Base-by-base conservation (phyloP, 1,140 invertebrate species). In the Drosophila miranda region DNA sequence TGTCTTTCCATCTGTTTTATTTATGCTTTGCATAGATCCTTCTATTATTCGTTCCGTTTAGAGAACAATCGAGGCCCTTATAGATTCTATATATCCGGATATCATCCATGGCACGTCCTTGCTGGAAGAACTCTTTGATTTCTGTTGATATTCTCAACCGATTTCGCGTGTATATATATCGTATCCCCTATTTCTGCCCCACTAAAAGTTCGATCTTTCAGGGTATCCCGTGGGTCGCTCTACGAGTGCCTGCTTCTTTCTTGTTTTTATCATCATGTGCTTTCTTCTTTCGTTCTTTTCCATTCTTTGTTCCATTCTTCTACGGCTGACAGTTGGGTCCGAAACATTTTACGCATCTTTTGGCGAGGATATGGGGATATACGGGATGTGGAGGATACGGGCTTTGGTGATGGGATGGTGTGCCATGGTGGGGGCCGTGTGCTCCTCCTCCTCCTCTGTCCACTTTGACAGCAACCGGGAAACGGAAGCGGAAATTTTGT, bases 401-500 rank as follows among this genome's bases (percentile, higher is more conserved):
- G 34, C 34, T 38, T n/a, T 23, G 16, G 16, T 16, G 16, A 1
- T 19, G 13, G 26, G 11, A 6, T 9, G 46, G 45, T 26, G 41
- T 1, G 4, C 1, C 11, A 1, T 38, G 34, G 11, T 38, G 48
- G 43, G 30, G 44, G 43, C 41, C 46, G 38, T 61, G 30, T 53
- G 16, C 16, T 19, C 1, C 19, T 19, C 19, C 19, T 45, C 19
- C 48, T 55, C 19, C 49, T 45, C 60, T 51, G 57, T 73, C 76
- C 81, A 80, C 68, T 81, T 77, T 84, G 82, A 86, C 78, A 86
- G 82, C 74, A 49, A 74, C 80, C 50, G 78, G 82, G 75, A 86
- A 86, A 53, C 82, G 82, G 82, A 87, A 87, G 46, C 82, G 82
- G 82, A 87, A 87, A 87, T 86, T 87, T 87, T 80, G 78, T 87